These are phyloP conservation scores for Scartelaos histophorus DNA, from an alignment of 2,113 vertebrate genomes.

Conservation along the genomic window DNA sequence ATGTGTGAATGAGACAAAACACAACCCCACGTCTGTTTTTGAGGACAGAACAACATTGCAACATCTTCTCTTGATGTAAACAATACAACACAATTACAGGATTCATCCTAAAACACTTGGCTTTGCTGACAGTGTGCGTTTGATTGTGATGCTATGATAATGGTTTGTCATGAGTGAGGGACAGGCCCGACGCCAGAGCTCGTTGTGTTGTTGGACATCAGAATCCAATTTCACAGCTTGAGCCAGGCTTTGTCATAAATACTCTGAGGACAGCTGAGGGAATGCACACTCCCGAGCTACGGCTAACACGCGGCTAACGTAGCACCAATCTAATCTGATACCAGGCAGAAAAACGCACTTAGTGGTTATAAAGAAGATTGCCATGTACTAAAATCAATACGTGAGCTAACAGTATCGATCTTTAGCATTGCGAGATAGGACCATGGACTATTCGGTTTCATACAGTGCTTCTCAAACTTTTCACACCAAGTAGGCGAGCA, in stretches of 20 bases:
- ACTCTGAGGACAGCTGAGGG: constrained; percentile 33
- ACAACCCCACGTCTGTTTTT: too few species aligned
- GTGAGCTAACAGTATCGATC: background rate
- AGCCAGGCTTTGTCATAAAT: constrained; percentile 60
- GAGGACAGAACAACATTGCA: too few species aligned
- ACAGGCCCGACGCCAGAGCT: constrained; percentile 1
- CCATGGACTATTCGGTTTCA: background rate
- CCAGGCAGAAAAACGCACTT: too few species aligned
- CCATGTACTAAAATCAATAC: too few species aligned
- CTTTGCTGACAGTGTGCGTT: background rate
- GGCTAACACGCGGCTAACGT: constrained; percentile 6
- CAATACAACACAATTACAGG: too few species aligned
- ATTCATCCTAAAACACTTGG: too few species aligned
- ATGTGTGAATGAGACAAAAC: too few species aligned
- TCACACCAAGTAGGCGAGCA: too few species aligned
- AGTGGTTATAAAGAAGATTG: too few species aligned
- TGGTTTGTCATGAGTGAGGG: constrained; percentile 34
- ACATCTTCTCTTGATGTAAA: too few species aligned
- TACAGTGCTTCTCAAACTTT: background rate
- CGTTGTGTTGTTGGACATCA: constrained; percentile 23
- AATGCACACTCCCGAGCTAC: background rate
- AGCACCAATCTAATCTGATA: background rate
- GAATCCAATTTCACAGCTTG: constrained; percentile 31
- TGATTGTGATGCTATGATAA: constrained; percentile 15
- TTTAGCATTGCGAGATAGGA: background rate